Evolutionary conservation across 2,797 vertebrate genomes (phyloP), one percentile per base, ranked within the genome.

Genomic region (Catamblyrhynchus diadema): DNA sequence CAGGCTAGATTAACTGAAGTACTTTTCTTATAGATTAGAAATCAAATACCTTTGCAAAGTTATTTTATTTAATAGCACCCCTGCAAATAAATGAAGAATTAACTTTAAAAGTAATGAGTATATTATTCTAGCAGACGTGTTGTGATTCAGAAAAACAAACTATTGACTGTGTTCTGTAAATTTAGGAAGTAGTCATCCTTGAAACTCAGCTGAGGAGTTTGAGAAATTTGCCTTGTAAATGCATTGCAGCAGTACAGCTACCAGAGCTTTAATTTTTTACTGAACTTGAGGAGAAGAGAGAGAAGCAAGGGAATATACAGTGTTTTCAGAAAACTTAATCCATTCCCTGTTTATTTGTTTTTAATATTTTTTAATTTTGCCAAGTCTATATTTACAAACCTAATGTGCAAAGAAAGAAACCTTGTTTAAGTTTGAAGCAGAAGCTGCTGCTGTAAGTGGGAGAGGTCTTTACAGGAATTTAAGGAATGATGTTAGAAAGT

Each of bases 401-500:
- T 69, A 85, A 73, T 5, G 1, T 74, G 80, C 79, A 90, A 96
- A 98, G 95, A 97, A 97, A 97, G 96, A 97, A 93, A 86, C 95
- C 91, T 97, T 98, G 93, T 97, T 98, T 94, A 91, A 97, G 86
- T 93, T 94, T 88, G 85, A 94, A 95, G 94, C 92, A 97, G 97
- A 95, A 93, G 75, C 89, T 93, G 85, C 92, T 94, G 80, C 95
- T 95, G 17, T 90, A 96, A 97, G 90, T 97, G 95, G 96, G 97
- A 98, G 97, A 97, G 95, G 97, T 98, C 96, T 96, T 96, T 86
- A 77, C 62, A 97, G 96, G 98, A 98, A 98, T 98, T 97, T 97
- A 94, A 98, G 97, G 97, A 98, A 98, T 98, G 97, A 96, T 97
- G 95, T 95, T 96, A 96, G 95, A 96, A 98, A 97, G 95, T 97